Percentiles rank a stretch among this genome's conserved stretches.
Evolutionary conservation across 2,888 invertebrate species (phyloP).

Genomic region (Branchinecta sandiegonensis): DNA sequence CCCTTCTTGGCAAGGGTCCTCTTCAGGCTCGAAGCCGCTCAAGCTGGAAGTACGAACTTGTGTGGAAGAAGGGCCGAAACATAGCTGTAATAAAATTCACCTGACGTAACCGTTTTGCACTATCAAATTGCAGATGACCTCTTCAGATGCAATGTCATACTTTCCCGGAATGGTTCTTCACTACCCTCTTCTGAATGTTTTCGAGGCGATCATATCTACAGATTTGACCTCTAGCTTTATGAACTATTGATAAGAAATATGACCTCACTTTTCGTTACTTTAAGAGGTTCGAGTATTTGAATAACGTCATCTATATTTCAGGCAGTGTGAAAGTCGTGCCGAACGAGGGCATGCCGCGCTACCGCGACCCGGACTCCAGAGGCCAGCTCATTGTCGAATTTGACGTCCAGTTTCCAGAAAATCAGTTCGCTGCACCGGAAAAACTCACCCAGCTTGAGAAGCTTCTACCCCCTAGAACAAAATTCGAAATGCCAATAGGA

Average conservation of each 20-base stretch:
- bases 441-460: constrained; percentile 49
- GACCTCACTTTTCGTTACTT: neutral
- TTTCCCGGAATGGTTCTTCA: neutral
- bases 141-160: no score
- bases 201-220: constrained; percentile 11
- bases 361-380: constrained; percentile 65
- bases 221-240: constrained; percentile 22
- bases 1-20: no score
- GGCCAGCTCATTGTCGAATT: constrained; percentile 78
- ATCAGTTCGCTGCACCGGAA: constrained; percentile 55
- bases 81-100: no score
- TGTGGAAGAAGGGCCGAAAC: no score
- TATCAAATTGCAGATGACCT: no score
- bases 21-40: no score
- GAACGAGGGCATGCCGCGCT: constrained; percentile 81
- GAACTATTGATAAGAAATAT: neutral
- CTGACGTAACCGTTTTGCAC: no score
- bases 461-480: constrained; percentile 55
- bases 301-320: constrained; percentile 28
- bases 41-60: no score
- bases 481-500: constrained; percentile 53
- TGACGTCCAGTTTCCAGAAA: constrained; percentile 66
- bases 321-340: constrained; percentile 51
- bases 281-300: neutral
- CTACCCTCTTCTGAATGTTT: constrained; percentile 19